Base-by-base conservation (phyloP, 2,797 vertebrate species). In the Myiotriccus ornatus region DNA sequence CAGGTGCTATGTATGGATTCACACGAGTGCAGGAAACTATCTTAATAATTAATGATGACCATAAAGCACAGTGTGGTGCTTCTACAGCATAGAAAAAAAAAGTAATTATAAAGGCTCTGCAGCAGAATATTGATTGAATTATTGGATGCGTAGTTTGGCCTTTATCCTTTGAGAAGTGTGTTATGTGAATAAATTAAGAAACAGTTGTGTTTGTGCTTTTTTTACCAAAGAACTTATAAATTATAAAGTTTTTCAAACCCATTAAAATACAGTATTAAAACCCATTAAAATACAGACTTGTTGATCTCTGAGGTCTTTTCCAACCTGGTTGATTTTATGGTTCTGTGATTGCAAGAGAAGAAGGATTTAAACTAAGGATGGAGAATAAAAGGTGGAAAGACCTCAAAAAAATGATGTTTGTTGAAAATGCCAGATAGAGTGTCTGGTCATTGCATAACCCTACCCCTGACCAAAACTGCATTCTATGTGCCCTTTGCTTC, bases 11-110 rank as follows among this genome's bases (percentile, higher is more conserved):
- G 63, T 84, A 81, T 71, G 86, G 86, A 89, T 95, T 70, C 70
- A 95, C 28, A 11, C 76, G 93, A 41, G 73, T 91, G 77, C 39
- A 87, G 86, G 69, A 96, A 87, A 84, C 32, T 59, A 35, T 87
- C 93, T 95, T 93, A 95, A 96, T 95, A 96, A 97, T 94, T 96
- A 79, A 93, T 82, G 80, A 83, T 86, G 59, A 43, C 1, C 28
- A 65, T 69, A 93, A 96, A 84, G 64, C 53, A 47, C 47, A 93
- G 47, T 60, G 25, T 63, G 63, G 65, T 32, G 60, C 50, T 94
- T 39, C 79, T 76, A 39, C 20, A 87, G 11, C 14, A 30, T 18
- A 62, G 25, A 32, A 94, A 53, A 60, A 60, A 57, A 73, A 95
- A 78, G 59, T 62, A 95, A 94, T 94, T 94, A 60, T 87, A 85